Percentiles rank a stretch among this genome's conserved stretches.
Evolutionary conservation across 2,113 vertebrate species (phyloP).

Genomic region (Rynchops niger): DNA sequence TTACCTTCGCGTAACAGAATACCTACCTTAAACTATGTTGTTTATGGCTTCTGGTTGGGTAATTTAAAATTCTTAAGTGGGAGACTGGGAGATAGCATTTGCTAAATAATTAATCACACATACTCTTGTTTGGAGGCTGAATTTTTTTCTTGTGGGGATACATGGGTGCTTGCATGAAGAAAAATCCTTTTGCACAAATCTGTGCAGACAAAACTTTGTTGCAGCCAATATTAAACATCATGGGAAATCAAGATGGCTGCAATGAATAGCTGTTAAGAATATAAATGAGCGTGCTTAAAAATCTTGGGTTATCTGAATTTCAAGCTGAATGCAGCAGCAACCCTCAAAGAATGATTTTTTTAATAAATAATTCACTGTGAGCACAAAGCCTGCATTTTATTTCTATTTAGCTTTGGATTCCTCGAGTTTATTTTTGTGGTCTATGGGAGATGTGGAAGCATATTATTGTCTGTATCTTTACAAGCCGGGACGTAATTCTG

Average conservation of each 20-base stretch:
- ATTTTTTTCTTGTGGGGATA: conserved; percentile 10
- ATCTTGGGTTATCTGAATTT: conserved; percentile 7
- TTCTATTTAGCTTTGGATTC: conserved; percentile 26
- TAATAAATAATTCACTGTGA: conserved; percentile 23
- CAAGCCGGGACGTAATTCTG: not conserved
- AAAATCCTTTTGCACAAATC: not conserved
- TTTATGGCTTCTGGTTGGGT: not conserved
- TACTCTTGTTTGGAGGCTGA: not conserved
- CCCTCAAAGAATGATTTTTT: not conserved
- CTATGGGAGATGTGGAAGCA: not conserved
- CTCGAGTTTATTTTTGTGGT: not conserved
- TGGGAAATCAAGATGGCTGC: conserved; percentile 58
- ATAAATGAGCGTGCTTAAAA: conserved; percentile 14
- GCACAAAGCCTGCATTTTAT: conserved; percentile 9
- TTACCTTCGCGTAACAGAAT: not conserved
- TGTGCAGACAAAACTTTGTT: conserved; percentile 29
- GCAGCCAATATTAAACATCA: conserved; percentile 27
- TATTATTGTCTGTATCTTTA: not conserved
- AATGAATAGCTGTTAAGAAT: conserved; percentile 34
- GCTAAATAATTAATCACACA: conserved; percentile 46
- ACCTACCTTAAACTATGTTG: not conserved
- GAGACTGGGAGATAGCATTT: not conserved
- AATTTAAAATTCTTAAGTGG: conserved; percentile 28
- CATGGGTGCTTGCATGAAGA: not conserved
- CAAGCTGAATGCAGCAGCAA: not conserved